Evolutionary conservation across 1,140 invertebrate genomes (phyloP).

Genomic region (Sarcophaga peregrina): DNA sequence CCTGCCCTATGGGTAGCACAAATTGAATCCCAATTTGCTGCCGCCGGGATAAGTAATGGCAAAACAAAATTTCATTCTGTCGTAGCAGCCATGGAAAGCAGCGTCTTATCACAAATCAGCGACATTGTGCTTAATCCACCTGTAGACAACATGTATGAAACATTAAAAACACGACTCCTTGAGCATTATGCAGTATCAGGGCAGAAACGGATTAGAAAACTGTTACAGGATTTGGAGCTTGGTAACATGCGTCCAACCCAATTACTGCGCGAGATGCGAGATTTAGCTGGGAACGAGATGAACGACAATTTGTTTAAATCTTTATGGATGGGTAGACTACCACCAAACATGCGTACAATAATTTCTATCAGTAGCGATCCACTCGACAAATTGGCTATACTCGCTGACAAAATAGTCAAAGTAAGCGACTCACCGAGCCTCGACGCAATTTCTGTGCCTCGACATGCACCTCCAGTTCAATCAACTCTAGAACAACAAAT

Average conservation of each 20-base stretch:
- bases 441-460: not conserved
- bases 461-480: not conserved
- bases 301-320: too few species aligned
- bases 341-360: too few species aligned
- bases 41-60: not conserved
- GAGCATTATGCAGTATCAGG: not conserved
- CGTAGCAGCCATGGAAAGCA: not conserved
- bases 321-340: too few species aligned
- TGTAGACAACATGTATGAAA: not conserved
- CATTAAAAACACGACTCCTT: not conserved
- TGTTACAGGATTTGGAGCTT: not conserved
- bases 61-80: slow-evolving; percentile 28
- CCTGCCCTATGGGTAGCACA: slow-evolving; percentile 20
- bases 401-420: too few species aligned
- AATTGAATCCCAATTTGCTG: slow-evolving; percentile 36
- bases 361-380: too few species aligned
- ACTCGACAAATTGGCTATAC: too few species aligned
- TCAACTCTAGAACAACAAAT: not conserved
- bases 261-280: not conserved
- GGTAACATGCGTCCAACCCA: not conserved
- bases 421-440: too few species aligned
- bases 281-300: not conserved
- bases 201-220: not conserved
- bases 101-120: not conserved
- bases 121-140: slow-evolving; percentile 2